phyloP scores from a whole-genome alignment of 2,797 vertebrate genomes.

The Lithobates pipiens region DNA sequence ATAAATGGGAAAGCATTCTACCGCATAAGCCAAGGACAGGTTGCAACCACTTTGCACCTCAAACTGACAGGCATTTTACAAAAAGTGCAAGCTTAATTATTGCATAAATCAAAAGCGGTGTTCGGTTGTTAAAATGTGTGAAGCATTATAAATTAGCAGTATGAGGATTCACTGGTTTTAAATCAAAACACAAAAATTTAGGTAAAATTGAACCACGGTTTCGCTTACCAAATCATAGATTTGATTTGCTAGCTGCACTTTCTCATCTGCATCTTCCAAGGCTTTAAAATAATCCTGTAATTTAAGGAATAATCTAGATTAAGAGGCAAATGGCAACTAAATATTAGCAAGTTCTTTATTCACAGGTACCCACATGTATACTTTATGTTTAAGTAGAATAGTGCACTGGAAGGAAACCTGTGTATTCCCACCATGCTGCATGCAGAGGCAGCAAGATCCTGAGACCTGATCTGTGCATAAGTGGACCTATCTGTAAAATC shows the following conservation, averaged over 20 bases:
- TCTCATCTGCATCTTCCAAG: slow-evolving; percentile 97
- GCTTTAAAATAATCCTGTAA: slow-evolving; percentile 97
- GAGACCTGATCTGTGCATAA: too few relatives aligned
- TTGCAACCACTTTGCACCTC: neutral
- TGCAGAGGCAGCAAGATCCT: too few relatives aligned
- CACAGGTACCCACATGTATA: neutral
- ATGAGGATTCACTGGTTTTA: too few relatives aligned
- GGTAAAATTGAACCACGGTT: neutral
- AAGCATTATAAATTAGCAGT: neutral
- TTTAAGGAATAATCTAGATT: slow-evolving; percentile 20
- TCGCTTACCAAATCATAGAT: slow-evolving; percentile 97
- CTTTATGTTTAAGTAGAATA: neutral
- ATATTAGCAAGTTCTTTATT: neutral
- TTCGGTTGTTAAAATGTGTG: neutral
- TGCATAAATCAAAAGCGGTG: neutral
- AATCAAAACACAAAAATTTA: too few relatives aligned
- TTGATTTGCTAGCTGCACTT: slow-evolving; percentile 98
- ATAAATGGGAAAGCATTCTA: too few relatives aligned
- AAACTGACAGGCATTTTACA: neutral
- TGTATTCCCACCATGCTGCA: too few relatives aligned
- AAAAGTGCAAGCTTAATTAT: neutral
- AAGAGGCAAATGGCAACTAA: neutral
- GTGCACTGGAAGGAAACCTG: too few relatives aligned
- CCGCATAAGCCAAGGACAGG: too few relatives aligned
- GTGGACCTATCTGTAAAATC: too few relatives aligned